These are phyloP conservation scores for Microcebus ravelobensis DNA, from an alignment of 2,113 vertebrate species.

Conservation along the genomic window DNA sequence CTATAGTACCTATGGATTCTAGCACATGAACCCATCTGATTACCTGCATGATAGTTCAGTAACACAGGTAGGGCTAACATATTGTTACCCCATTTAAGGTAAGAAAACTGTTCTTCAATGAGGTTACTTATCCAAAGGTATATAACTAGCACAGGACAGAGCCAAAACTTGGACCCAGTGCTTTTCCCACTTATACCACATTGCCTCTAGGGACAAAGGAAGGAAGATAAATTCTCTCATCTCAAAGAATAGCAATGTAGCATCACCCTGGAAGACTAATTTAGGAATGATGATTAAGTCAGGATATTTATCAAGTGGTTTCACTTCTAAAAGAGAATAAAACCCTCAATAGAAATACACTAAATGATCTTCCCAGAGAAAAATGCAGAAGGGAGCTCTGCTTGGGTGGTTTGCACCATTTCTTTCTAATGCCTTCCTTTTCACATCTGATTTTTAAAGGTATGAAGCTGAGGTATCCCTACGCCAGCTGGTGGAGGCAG, in stretches of 20 bases:
- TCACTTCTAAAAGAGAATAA: neutral
- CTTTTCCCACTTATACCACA: neutral
- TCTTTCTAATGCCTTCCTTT: neutral
- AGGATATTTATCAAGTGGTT: neutral
- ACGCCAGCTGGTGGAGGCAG: slow-evolving; percentile 91
- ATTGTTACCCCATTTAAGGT: neutral
- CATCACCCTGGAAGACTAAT: neutral
- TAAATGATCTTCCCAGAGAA: neutral
- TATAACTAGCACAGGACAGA: neutral
- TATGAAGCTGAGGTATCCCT: slow-evolving; percentile 92
- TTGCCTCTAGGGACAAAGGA: neutral
- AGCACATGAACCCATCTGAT: neutral
- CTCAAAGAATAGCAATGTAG: neutral
- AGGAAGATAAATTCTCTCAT: neutral
- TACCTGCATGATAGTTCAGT: neutral
- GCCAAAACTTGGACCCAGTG: neutral
- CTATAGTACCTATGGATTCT: neutral
- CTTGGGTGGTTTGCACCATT: neutral
- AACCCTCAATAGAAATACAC: neutral
- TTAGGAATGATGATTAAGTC: neutral
- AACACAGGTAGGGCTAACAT: neutral
- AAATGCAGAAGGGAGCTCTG: neutral
- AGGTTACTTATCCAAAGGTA: neutral
- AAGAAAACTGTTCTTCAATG: neutral
- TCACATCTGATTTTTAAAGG: slow-evolving; percentile 76